Percentiles rank a stretch among this genome's conserved stretches.
These are phyloP conservation scores for Shinisaurus crocodilurus DNA, from an alignment of 2,113 vertebrate species.

Conservation along the genomic window DNA sequence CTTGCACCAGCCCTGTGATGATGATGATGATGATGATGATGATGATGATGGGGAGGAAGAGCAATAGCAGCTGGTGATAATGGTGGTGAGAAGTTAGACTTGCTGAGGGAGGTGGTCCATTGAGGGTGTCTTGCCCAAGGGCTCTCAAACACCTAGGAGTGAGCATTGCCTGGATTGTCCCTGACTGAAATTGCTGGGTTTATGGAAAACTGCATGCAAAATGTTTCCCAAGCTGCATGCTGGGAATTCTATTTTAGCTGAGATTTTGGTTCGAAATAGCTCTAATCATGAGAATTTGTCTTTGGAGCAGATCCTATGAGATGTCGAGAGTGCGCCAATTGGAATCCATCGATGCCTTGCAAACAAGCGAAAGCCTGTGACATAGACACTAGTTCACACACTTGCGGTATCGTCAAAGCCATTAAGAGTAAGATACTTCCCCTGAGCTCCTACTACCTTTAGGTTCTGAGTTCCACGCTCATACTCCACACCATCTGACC, in stretches of 20 bases:
- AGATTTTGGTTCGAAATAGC: background rate
- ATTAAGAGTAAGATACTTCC: background rate
- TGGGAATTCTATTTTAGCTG: background rate
- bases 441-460: background rate
- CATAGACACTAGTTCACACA: background rate
- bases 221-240: background rate
- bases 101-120: too few species aligned
- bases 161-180: background rate
- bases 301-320: background rate
- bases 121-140: too few species aligned
- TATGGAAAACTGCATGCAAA: background rate
- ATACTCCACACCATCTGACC: background rate
- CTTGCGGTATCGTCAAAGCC: rapidly evolving
- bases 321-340: background rate
- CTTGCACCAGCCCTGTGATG: too few species aligned
- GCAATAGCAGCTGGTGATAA: too few species aligned
- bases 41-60: too few species aligned
- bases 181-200: background rate
- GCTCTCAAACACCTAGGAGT: too few species aligned
- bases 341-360: rapidly evolving
- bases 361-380: background rate
- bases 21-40: too few species aligned
- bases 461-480: background rate
- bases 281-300: background rate
- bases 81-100: too few species aligned